Base-by-base conservation (phyloP, 1,140 invertebrate species). In the Drosophila kanapiae region DNA sequence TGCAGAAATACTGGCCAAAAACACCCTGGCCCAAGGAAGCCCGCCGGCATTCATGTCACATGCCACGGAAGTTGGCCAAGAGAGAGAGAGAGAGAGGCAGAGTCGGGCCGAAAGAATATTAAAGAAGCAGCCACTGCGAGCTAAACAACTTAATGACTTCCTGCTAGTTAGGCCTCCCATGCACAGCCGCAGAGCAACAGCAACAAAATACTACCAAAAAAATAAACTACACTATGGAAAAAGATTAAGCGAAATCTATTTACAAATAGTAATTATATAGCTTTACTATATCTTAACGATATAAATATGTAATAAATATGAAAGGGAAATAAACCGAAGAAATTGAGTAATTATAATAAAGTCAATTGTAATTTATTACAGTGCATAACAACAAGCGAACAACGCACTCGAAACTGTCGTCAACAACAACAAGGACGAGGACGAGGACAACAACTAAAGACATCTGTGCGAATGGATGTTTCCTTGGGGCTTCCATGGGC, bases 91-190 rank as follows among this genome's bases (percentile, higher is more conserved):
- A n/a, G 23, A 37, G 4, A 29, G 42, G 23, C 23, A 47, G 35
- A 40, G 48, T 42, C 10, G 31, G 47, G 10, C n/a, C 31, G 4
- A 38, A 65, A 64, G 72, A 65, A 75, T 57, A 49, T 63, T 57
- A 75, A 76, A 72, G 69, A 60, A 72, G 69, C 70, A 27, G 33
- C 43, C 59, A 75, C 51, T 75, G 71, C 58, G 58, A 74, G 69
- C 77, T 88, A 88, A 87, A 88, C 84, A 87, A 83, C 84, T 88
- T 88, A 87, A 87, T 87, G 83, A 87, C 83, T 87, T 87, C 84
- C 83, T 87, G 83, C 84, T 88, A 87, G 83, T 88, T 87, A 80
- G 71, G 80, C 80, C 75, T 70, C 48, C 48, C 67, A 67, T 70
- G 67, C 48, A 47, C 68, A 75, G 76, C 70, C 82, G 57, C 61